Percentiles rank a stretch among this genome's conserved stretches.
phyloP scores from a whole-genome alignment of 2,888 invertebrate species.

The Lycaena phlaeas region DNA sequence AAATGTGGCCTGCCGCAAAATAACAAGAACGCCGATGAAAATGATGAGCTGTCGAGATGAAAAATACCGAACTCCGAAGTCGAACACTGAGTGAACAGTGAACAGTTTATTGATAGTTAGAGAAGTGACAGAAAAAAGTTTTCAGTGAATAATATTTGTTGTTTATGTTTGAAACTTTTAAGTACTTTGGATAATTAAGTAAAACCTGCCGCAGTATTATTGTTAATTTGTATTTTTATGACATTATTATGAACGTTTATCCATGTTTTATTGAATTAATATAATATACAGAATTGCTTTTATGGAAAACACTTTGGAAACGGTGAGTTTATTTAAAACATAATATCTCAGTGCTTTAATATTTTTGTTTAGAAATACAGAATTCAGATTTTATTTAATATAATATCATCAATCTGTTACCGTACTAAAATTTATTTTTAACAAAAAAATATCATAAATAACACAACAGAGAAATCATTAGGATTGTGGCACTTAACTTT shows the following conservation, averaged over 20 bases:
- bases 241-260: constrained; percentile 7
- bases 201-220: background rate
- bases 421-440: no score
- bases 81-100: background rate
- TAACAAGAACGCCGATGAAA: no score
- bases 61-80: no score
- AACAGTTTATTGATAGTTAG: background rate
- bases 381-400: no score
- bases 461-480: no score
- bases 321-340: constrained; percentile 16
- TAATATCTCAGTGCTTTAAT: no score
- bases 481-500: no score
- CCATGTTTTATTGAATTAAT: constrained; percentile 13
- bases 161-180: background rate
- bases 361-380: no score
- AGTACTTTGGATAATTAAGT: background rate
- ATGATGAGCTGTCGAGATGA: no score
- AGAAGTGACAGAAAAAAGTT: background rate
- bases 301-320: constrained; percentile 21
- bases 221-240: constrained; percentile 1
- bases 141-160: background rate
- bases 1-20: no score
- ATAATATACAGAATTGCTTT: constrained; percentile 16
- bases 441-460: no score
- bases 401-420: no score